Evolutionary conservation across 2,888 invertebrate genomes (phyloP).

Genomic region (Seira ritae): DNA sequence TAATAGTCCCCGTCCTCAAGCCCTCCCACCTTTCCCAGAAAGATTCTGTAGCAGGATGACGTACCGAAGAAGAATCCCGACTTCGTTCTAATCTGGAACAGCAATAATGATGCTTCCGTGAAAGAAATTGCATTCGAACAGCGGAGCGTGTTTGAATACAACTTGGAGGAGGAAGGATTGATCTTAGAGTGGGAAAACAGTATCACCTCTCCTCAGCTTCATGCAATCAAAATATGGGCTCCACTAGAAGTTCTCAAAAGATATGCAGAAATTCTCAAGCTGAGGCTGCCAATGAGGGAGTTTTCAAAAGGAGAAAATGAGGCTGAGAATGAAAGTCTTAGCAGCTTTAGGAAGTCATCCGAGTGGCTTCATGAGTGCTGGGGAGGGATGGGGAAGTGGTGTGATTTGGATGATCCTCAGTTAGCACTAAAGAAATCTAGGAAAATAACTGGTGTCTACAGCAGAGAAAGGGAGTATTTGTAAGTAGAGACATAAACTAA

Average conservation of each 20-base stretch:
- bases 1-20: too few relatives aligned
- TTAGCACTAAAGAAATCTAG: conserved; percentile 86
- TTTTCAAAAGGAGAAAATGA: conserved; percentile 75
- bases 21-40: too few relatives aligned
- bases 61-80: conserved; percentile 36
- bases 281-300: conserved; percentile 95
- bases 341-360: background rate
- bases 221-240: conserved; percentile 88
- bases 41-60: too few relatives aligned
- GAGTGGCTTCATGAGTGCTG: background rate
- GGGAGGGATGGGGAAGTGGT: background rate
- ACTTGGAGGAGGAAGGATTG: conserved; percentile 74
- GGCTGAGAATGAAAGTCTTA: background rate
- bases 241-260: conserved; percentile 87
- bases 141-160: conserved; percentile 72
- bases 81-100: conserved; percentile 70
- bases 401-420: conserved; percentile 1
- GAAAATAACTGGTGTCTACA: conserved; percentile 90
- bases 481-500: conserved; percentile 79
- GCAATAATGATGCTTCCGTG: conserved; percentile 40
- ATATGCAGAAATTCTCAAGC: conserved; percentile 93
- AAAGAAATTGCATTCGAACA: conserved; percentile 31
- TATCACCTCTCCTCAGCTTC: conserved; percentile 73
- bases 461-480: conserved; percentile 93
- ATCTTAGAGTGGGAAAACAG: conserved; percentile 71